Evolutionary conservation across 2,888 invertebrate species (phyloP).

Genomic region (Patella ulyssiponensis): DNA sequence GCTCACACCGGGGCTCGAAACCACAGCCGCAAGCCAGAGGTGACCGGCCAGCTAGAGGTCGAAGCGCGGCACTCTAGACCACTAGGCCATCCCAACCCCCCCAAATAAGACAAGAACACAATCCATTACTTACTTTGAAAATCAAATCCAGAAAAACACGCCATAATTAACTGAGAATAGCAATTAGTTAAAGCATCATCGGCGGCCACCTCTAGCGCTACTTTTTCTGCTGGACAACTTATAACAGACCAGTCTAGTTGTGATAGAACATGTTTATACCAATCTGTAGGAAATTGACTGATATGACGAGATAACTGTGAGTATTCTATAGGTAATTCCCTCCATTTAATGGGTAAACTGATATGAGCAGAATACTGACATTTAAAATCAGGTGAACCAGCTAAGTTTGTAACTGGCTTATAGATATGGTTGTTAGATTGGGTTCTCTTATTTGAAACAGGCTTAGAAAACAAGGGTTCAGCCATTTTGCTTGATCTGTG

Average conservation of each 20-base stretch:
- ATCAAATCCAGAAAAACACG: slow-evolving; percentile 66
- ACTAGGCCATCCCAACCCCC: too few species aligned
- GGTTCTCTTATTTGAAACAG: slow-evolving; percentile 32
- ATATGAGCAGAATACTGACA: slow-evolving; percentile 62
- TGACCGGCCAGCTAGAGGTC: too few species aligned
- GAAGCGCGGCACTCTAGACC: too few species aligned
- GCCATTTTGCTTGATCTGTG: slow-evolving; percentile 34
- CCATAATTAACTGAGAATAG: slow-evolving; percentile 67
- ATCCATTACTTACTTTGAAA: slow-evolving; percentile 50
- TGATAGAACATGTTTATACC: slow-evolving; percentile 63
- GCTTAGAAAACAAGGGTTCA: slow-evolving; percentile 20
- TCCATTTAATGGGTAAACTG: slow-evolving; percentile 63
- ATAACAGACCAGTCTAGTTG: slow-evolving; percentile 54
- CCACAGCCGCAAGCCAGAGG: too few species aligned
- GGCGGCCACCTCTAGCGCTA: slow-evolving; percentile 52
- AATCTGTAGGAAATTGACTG: slow-evolving; percentile 60
- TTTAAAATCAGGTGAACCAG: slow-evolving; percentile 64
- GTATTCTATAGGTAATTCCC: slow-evolving; percentile 63
- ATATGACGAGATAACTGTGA: slow-evolving; percentile 56
- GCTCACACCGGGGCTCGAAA: too few species aligned
- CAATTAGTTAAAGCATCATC: slow-evolving; percentile 61
- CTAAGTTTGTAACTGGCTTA: slow-evolving; percentile 63
- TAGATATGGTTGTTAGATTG: slow-evolving; percentile 57
- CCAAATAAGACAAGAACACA: too few species aligned
- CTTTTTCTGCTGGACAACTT: slow-evolving; percentile 50